phyloP scores from a whole-genome alignment of 2,888 invertebrate species.

The Dioctria rufipes region DNA sequence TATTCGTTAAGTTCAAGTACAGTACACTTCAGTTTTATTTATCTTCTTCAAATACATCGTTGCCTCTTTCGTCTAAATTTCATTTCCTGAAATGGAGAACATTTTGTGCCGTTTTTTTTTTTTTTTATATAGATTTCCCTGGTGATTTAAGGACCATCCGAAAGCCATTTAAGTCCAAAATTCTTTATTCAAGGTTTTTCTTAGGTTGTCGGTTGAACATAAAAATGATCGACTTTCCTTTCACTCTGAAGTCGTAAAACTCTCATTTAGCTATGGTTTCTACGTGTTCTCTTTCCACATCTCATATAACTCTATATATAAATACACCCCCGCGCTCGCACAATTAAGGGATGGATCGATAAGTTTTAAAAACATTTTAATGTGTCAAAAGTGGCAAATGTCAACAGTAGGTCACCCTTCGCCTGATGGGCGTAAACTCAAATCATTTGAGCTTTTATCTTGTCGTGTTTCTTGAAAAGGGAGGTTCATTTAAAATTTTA shows the following conservation, averaged over 20 bases:
- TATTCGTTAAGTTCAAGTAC: too few relatives aligned
- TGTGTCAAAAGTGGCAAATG: slow-evolving; percentile 32
- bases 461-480: neutral
- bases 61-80: neutral
- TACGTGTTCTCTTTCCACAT: neutral
- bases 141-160: slow-evolving; percentile 25
- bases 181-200: slow-evolving; percentile 11
- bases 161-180: slow-evolving; percentile 37
- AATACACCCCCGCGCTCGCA: neutral
- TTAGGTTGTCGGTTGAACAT: neutral
- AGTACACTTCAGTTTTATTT: too few relatives aligned
- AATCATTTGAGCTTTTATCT: slow-evolving; percentile 9
- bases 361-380: slow-evolving; percentile 47
- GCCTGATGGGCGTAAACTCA: neutral
- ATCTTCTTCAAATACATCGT: too few relatives aligned
- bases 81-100: neutral
- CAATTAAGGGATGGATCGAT: slow-evolving; percentile 35
- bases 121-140: slow-evolving; percentile 42
- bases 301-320: neutral
- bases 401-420: neutral
- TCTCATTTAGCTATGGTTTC: slow-evolving; percentile 33
- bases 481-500: neutral
- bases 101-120: neutral
- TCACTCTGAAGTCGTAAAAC: slow-evolving; percentile 32
- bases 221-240: slow-evolving; percentile 27